These are phyloP conservation scores for Limnephilus lunatus DNA, from an alignment of 2,888 invertebrate genomes.

Conservation along the genomic window DNA sequence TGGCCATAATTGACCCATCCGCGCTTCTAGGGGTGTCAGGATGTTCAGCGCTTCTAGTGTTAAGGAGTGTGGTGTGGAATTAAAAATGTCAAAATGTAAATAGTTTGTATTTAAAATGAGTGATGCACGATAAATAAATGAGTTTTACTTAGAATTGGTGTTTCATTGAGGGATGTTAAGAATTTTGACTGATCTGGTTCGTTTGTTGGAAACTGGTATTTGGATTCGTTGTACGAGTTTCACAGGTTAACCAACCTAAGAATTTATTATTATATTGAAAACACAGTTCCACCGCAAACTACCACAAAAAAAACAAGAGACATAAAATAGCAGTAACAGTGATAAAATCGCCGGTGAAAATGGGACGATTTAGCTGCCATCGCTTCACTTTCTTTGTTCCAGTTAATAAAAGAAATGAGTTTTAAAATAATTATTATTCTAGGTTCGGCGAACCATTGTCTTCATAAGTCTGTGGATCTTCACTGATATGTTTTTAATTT, in stretches of 20 bases:
- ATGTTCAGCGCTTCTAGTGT: no score
- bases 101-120: no score
- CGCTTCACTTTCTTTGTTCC: not conserved
- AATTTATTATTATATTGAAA: not conserved
- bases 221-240: no score
- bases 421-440: not conserved
- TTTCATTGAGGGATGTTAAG: no score
- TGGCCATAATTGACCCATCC: no score
- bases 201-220: no score
- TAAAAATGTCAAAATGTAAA: no score
- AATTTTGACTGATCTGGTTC: no score
- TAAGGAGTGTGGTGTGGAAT: no score
- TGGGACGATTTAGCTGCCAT: not conserved
- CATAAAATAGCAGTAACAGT: not conserved
- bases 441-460: not conserved
- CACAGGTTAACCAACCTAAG: not conserved
- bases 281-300: not conserved
- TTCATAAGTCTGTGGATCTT: slow-evolving; percentile 4
- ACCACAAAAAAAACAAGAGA: not conserved
- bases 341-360: not conserved
- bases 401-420: not conserved
- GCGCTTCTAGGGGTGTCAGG: no score
- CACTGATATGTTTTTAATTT: slow-evolving; percentile 6
- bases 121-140: no score
- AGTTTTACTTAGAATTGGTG: no score